Percentiles rank a stretch among this genome's conserved stretches.
Conservation (phyloP, 2,888 invertebrate species). For the Dioctria rufipes region DNA sequence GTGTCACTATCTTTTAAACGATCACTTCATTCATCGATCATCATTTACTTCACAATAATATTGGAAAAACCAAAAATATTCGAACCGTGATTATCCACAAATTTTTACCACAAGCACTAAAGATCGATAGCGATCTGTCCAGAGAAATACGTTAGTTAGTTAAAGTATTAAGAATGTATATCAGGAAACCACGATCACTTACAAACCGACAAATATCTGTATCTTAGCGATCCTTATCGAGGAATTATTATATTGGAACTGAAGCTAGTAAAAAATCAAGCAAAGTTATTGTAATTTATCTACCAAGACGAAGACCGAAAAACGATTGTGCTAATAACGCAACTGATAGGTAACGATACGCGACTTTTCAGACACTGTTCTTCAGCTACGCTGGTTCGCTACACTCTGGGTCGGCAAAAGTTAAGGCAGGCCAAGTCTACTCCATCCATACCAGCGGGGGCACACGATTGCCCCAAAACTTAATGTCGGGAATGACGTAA, state of each 20-base stretch:
- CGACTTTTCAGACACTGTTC: constrained; percentile 45
- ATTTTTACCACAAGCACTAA: neutral
- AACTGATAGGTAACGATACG: constrained; percentile 30
- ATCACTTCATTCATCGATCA: constrained; percentile 39
- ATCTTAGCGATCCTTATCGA: neutral
- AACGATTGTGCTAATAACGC: neutral
- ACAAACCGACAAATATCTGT: neutral
- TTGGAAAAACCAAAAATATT: constrained; percentile 28
- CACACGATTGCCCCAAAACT: constrained; percentile 49
- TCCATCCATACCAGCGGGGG: constrained; percentile 38
- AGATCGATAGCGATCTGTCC: neutral
- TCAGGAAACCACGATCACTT: neutral
- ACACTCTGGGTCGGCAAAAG: constrained; percentile 50
- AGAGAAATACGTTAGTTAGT: too few relatives aligned
- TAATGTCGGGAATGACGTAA: constrained; percentile 51
- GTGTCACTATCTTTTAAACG: constrained; percentile 39
- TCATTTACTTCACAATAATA: constrained; percentile 35
- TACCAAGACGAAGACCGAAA: constrained; percentile 32
- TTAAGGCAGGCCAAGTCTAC: constrained; percentile 51
- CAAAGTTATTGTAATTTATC: neutral
- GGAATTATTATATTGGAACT: neutral
- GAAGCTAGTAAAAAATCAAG: neutral
- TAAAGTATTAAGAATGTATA: neutral
- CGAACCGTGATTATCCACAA: neutral
- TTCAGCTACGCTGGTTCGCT: constrained; percentile 43